Evolutionary conservation across 2,888 invertebrate genomes (phyloP).

Genomic region (Machimus atricapillus): DNA sequence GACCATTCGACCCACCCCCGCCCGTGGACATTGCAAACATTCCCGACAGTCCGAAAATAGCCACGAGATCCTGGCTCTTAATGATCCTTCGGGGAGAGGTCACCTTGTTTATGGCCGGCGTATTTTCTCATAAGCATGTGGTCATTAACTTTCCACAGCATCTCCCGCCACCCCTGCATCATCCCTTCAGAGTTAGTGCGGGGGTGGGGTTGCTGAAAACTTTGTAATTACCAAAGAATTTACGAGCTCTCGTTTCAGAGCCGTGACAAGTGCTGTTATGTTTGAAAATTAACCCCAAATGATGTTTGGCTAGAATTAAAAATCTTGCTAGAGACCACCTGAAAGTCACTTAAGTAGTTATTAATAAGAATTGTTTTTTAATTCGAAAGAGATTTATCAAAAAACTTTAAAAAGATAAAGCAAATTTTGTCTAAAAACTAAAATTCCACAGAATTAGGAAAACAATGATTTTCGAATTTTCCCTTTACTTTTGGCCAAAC

Average conservation of each 20-base stretch:
- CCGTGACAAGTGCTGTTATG: neutral
- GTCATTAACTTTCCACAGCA: conserved; percentile 17
- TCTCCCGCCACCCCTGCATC: neutral
- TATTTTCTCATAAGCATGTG: conserved; percentile 21
- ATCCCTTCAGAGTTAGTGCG: neutral
- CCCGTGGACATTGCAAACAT: neutral
- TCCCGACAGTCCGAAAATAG: neutral
- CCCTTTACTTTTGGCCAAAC: too few species aligned
- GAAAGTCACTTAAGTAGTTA: too few species aligned
- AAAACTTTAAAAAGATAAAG: too few species aligned
- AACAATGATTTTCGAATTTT: too few species aligned
- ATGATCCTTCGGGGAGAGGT: conserved; percentile 17
- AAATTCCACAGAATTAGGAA: too few species aligned
- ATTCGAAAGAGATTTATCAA: too few species aligned
- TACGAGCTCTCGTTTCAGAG: neutral
- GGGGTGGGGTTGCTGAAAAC: neutral
- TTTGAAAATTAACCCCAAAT: neutral
- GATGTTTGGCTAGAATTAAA: too few species aligned
- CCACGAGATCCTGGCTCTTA: neutral
- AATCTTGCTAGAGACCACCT: too few species aligned
- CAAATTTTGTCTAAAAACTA: too few species aligned
- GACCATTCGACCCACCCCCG: neutral
- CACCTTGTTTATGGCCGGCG: neutral
- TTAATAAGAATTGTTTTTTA: too few species aligned
- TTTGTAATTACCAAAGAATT: neutral